Evolutionary conservation across 2,888 invertebrate species (phyloP).

Genomic region (Caenorhabditis afra): DNA sequence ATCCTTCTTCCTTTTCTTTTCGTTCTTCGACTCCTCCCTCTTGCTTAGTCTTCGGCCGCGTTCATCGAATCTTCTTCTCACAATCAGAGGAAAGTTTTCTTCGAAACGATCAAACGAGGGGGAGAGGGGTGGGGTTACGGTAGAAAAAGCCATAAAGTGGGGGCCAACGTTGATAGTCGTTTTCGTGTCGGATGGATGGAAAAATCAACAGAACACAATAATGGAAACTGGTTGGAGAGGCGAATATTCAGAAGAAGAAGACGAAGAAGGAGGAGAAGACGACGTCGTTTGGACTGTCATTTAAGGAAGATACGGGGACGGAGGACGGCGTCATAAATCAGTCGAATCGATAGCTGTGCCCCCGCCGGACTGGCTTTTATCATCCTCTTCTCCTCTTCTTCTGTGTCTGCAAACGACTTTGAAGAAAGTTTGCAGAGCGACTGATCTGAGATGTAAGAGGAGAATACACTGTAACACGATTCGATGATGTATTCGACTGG

Average conservation of each 20-base stretch:
- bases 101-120: conserved; percentile 57
- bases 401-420: conserved; percentile 11
- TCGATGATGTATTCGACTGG: conserved; percentile 1
- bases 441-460: conserved; percentile 24
- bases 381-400: conserved; percentile 2
- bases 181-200: conserved; percentile 30
- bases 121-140: too few relatives aligned
- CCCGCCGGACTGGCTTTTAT: conserved; percentile 43
- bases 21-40: background rate
- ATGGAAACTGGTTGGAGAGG: conserved; percentile 47
- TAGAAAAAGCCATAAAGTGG: conserved; percentile 45
- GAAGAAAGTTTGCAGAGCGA: conserved; percentile 1
- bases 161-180: conserved; percentile 22
- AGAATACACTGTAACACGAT: background rate
- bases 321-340: conserved; percentile 43
- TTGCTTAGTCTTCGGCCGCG: conserved; percentile 38
- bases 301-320: conserved; percentile 30
- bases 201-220: conserved; percentile 60
- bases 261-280: conserved; percentile 14
- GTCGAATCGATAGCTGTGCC: conserved; percentile 35
- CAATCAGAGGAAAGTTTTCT: conserved; percentile 27
- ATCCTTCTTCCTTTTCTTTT: background rate
- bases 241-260: background rate
- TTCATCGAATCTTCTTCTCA: conserved; percentile 12
- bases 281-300: conserved; percentile 33